Evolutionary conservation across 2,113 vertebrate species (phyloP), one percentile per base, ranked within the genome.

Genomic region (Coryphaenoides rupestris): DNA sequence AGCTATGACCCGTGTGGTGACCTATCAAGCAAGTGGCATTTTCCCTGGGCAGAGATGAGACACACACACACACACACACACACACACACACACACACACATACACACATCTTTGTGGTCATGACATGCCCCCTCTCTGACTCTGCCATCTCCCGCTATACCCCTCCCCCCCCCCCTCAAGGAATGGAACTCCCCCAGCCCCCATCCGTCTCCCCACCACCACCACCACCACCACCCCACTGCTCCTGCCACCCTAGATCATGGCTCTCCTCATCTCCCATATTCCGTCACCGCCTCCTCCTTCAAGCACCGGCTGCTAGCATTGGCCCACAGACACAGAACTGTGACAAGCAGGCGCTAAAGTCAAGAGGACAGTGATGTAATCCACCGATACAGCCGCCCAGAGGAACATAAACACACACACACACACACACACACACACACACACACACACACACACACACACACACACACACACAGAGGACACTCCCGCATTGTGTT

Each of bases 231-330:
- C 47, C 19, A 71, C 73, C 58, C 3, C 59, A n/a, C 62, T 65
- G 10, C 21, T 26, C 21, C 71, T 52, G 64, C 65, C 60, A 50
- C 47, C 56, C 62, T 33, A 61, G 67, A 53, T 66, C 28, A 15
- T 58, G 55, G 68, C 26, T 65, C 21, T 50, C 15, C 47, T 50
- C 16, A 50, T n/a, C 47, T 16, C 47, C 68, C 26, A 2, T 24
- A 59, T 26, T 68, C 62, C 62, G 68, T 67, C 79, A 76, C 67
- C 56, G n/a, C n/a, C n/a, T n/a, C 15, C 69, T 78, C 76, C 70
- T 70, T 69, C 64, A 70, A 74, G 66, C 70, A 67, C 53, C 75
- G 73, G 49, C 75, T 74, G 78, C 78, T 78, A 72, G 28, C 7
- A n/a, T 46, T 47, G 60, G 63, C 74, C 85, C 68, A 73, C 61